These are phyloP conservation scores for Chelon labrosus DNA, from an alignment of 2,797 vertebrate genomes.

Conservation along the genomic window DNA sequence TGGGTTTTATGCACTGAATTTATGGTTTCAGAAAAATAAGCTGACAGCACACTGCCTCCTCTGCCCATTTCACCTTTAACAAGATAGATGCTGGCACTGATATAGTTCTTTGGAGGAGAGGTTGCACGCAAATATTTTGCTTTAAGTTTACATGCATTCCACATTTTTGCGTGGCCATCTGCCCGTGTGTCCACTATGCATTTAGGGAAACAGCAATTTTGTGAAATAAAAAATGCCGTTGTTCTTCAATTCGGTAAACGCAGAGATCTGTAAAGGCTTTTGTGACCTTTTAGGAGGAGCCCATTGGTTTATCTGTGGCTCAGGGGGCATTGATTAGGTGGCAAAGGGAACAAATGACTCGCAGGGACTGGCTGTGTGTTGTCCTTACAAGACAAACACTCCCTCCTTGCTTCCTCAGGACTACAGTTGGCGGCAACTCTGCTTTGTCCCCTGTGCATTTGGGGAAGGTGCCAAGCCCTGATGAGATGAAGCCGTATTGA, in stretches of 20 bases:
- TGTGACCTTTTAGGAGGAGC: constrained; percentile 72
- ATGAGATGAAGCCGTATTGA: constrained; percentile 62
- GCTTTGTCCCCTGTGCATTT: constrained; percentile 50
- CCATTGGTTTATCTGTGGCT: constrained; percentile 73
- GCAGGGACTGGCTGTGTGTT: constrained; percentile 59
- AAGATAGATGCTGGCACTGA: constrained; percentile 76
- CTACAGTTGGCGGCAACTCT: constrained; percentile 37
- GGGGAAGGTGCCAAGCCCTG: constrained; percentile 40
- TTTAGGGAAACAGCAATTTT: constrained; percentile 16
- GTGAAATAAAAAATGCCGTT: constrained; percentile 25
- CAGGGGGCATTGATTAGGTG: constrained; percentile 79
- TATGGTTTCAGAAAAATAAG: constrained; percentile 81
- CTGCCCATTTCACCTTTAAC: constrained; percentile 79
- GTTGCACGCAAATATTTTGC: constrained; percentile 52
- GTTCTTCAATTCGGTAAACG: constrained; percentile 67
- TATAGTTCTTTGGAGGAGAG: constrained; percentile 71
- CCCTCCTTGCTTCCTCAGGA: constrained; percentile 16
- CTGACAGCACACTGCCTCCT: constrained; percentile 73
- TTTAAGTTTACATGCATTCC: constrained; percentile 44
- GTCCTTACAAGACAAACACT: constrained; percentile 67
- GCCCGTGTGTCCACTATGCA: constrained; percentile 15
- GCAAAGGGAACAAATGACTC: constrained; percentile 82
- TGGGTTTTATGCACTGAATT: constrained; percentile 80
- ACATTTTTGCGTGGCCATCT: constrained; percentile 1
- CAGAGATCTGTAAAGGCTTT: constrained; percentile 57